Evolutionary conservation across 53 echinoderm and acorn worm species (phyloP).

Genomic region (Astropecten irregularis): DNA sequence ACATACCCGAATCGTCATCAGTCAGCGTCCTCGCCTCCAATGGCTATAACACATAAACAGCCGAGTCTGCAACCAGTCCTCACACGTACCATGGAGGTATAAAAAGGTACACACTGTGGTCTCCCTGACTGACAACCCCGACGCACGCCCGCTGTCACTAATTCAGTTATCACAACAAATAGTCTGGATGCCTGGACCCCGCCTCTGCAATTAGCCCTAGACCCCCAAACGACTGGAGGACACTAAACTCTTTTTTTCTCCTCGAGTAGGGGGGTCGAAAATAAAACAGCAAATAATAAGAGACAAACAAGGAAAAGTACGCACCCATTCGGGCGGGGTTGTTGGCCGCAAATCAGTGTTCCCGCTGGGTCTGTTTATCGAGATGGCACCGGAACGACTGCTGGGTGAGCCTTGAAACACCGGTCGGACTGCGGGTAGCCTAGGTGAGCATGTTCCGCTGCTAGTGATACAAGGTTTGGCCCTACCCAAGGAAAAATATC

Average conservation of each 20-base stretch:
- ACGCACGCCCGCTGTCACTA: constrained; percentile 50
- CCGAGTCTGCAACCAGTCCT: no score
- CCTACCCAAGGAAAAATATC: constrained; percentile 28
- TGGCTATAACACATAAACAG: no score
- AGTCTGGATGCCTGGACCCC: constrained; percentile 37
- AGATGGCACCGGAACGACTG: constrained; percentile 24
- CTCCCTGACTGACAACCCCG: constrained; percentile 35
- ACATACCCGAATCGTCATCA: no score
- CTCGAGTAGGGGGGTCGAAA: not conserved
- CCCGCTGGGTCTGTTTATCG: constrained; percentile 48
- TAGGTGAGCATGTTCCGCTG: constrained; percentile 12
- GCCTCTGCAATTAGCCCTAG: constrained; percentile 47
- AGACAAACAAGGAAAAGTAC: no score
- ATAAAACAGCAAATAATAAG: no score
- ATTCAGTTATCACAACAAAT: constrained; percentile 58
- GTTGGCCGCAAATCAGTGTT: constrained; percentile 40
- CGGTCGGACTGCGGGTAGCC: constrained; percentile 1
- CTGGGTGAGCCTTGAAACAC: no score
- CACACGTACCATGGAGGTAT: no score
- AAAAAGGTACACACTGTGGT: no score
- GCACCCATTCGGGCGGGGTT: constrained; percentile 15
- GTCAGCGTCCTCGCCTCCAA: no score
- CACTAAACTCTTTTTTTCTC: not conserved
- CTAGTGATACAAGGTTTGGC: no score
- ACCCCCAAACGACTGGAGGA: not conserved